Evolutionary conservation across 2,113 vertebrate species (phyloP).

Genomic region (Callaeas wilsoni): DNA sequence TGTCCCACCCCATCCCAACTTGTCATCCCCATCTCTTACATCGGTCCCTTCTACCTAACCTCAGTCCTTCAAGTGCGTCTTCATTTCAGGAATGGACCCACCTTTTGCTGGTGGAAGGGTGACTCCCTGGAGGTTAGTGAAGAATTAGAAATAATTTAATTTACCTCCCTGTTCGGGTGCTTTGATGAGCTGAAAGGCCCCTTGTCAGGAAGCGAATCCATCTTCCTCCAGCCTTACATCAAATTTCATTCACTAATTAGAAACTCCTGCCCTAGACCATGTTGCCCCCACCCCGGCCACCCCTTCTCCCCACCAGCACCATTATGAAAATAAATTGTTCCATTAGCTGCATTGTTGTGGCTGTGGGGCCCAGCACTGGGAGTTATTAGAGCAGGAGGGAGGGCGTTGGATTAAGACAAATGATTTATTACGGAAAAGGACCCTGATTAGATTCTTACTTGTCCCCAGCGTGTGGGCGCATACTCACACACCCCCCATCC

Average conservation of each 20-base stretch:
- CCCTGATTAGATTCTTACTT: constrained; percentile 41
- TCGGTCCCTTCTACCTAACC: neutral
- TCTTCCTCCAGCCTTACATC: constrained; percentile 66
- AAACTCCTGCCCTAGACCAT: constrained; percentile 55
- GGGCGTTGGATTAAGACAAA: constrained; percentile 50
- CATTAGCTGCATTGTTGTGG: constrained; percentile 66
- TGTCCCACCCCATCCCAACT: neutral
- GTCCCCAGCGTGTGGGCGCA: neutral
- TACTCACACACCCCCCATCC: neutral
- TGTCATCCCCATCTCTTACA: neutral
- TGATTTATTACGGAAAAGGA: constrained; percentile 65
- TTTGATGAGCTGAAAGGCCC: constrained; percentile 64
- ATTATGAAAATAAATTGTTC: constrained; percentile 73
- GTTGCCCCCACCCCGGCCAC: neutral
- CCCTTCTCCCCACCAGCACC: constrained; percentile 49
- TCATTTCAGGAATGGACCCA: constrained; percentile 15
- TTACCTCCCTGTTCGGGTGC: constrained; percentile 38
- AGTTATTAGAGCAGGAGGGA: constrained; percentile 62
- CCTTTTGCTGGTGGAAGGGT: constrained; percentile 30
- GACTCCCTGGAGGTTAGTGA: constrained; percentile 63
- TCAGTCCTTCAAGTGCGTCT: constrained; percentile 11
- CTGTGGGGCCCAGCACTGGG: constrained; percentile 31
- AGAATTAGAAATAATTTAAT: constrained; percentile 70
- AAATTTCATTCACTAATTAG: constrained; percentile 73
- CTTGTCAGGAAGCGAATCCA: constrained; percentile 65